phyloP scores from a whole-genome alignment of 2,888 invertebrate species.

The Drosophila sordidula region DNA sequence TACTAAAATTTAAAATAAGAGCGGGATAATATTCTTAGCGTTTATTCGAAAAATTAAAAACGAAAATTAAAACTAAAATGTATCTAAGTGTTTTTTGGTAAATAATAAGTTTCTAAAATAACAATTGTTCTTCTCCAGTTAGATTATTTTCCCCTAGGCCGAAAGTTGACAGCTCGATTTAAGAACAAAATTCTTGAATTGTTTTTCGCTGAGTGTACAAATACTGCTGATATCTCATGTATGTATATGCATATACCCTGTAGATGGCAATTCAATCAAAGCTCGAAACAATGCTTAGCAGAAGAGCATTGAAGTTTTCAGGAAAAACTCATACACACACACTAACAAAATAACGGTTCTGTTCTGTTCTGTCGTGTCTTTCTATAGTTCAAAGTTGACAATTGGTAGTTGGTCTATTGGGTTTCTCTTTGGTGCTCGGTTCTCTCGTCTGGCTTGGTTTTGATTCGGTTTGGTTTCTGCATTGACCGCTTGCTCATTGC shows the following conservation, averaged over 20 bases:
- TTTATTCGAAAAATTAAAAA: no score
- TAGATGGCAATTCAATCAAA: not conserved
- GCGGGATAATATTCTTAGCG: no score
- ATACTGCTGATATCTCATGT: not conserved
- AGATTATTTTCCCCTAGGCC: no score
- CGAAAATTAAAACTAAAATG: no score
- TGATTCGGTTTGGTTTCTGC: constrained; percentile 23
- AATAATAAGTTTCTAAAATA: no score
- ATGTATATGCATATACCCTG: not conserved
- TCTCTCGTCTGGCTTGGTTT: constrained; percentile 18
- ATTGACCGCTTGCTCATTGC: constrained; percentile 25
- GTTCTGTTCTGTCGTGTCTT: not conserved
- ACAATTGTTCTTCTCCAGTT: no score
- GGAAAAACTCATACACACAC: not conserved
- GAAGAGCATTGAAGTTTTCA: constrained; percentile 1
- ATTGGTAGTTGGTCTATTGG: constrained; percentile 34
- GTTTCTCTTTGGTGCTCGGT: constrained; percentile 3
- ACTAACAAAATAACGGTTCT: constrained; percentile 5
- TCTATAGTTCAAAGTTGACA: constrained; percentile 39
- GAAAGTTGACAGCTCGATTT: no score
- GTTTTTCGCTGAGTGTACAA: no score
- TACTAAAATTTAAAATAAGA: no score
- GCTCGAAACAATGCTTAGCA: constrained; percentile 1
- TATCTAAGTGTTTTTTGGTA: no score
- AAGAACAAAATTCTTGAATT: no score